Conservation (phyloP, 2,113 vertebrate genomes). For the Tauraco erythrolophus region DNA sequence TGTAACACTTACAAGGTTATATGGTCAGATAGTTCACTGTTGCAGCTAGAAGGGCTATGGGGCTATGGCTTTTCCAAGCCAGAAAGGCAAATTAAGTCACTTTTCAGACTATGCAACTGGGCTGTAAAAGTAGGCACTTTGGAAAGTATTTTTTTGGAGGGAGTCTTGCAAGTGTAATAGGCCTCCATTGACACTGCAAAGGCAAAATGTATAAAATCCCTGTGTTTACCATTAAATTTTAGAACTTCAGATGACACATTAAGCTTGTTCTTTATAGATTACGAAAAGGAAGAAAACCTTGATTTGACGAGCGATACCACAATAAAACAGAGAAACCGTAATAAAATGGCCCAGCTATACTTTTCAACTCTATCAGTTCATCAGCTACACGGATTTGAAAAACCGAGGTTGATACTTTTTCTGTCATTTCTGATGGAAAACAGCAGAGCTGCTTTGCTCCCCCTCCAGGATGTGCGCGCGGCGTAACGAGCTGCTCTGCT, state of each 20-base stretch:
- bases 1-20: accelerated
- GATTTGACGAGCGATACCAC: not conserved
- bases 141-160: not conserved
- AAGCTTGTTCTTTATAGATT: not conserved
- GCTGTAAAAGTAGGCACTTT: not conserved
- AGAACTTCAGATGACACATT: not conserved
- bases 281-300: not conserved
- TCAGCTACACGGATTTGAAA: not conserved
- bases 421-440: slow-evolving; percentile 64
- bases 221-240: not conserved
- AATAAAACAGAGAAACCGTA: not conserved
- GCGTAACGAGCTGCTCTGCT: slow-evolving; percentile 1
- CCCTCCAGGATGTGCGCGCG: not conserved
- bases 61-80: not conserved
- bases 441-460: slow-evolving; percentile 26
- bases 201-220: not conserved
- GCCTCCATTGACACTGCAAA: not conserved
- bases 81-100: not conserved
- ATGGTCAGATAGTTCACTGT: not conserved
- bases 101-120: not conserved
- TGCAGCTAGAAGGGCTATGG: not conserved
- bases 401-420: slow-evolving; percentile 31
- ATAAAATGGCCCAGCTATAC: not conserved
- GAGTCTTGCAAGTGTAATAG: not conserved
- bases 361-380: slow-evolving; percentile 45